Base-by-base conservation (phyloP, 2,888 invertebrate species). In the Leistus spinibarbis region DNA sequence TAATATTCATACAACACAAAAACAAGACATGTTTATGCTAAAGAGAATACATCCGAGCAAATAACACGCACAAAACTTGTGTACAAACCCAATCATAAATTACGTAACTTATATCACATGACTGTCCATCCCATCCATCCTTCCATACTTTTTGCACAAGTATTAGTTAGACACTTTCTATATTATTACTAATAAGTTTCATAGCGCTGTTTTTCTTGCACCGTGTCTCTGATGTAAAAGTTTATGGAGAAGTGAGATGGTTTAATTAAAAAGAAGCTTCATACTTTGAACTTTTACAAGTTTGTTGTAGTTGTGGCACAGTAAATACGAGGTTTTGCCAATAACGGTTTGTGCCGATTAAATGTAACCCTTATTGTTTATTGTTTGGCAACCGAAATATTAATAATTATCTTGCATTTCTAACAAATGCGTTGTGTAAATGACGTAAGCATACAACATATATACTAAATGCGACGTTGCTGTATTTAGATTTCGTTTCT, bases 1-100 rank as follows among this genome's bases (percentile, higher is more conserved):
- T 73, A 73, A 73, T 73, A 73, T 73, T 73, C 73, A 73, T 73
- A 73, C 73, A 73, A 73, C 73, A 73, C 60, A 67, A 73, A 73
- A 67, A 73, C 67, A 66, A 73, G n/a, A 73, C 66, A 73, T 73
- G 66, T 67, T 73, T 73, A 73, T 73, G 67, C 73, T 73, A 73
- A 73, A 60, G 40, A 73, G 67, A 20, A 73, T 66, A 56, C 24
- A 24, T 4, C 24, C 24, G 24, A 24, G 24, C 24, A 24, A 24
- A 24, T 24, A 24, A 4, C 7, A 24, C 24, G 7, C 24, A 24
- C 7, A 7, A 24, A 3, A 7, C 24, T 24, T 24, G n/a, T n/a
- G n/a, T n/a, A n/a, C n/a, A n/a, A n/a, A n/a, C n/a, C n/a, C n/a
- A n/a, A n/a, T n/a, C n/a, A 24, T 24, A 7, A 24, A 24, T 24